phyloP scores from a whole-genome alignment of 1,140 invertebrate genomes.

The Drosophila novamexicana region DNA sequence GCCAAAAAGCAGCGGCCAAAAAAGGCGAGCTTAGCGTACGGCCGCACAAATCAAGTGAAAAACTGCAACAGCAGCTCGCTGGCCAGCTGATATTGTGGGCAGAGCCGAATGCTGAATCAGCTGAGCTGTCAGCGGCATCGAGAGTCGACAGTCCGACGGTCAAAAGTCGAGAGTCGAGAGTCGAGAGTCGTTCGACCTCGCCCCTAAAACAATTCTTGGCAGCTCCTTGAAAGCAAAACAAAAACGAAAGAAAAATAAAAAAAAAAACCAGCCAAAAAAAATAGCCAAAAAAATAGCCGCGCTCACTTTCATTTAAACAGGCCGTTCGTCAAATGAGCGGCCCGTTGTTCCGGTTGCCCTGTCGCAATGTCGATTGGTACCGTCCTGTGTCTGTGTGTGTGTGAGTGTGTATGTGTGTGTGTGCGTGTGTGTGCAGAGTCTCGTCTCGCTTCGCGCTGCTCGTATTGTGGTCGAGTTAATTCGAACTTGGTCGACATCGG shows the following conservation, averaged over 20 bases:
- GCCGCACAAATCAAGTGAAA: slow-evolving; percentile 45
- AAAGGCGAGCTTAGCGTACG: slow-evolving; percentile 23
- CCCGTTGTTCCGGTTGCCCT: slow-evolving; percentile 1
- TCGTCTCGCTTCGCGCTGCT: slow-evolving; percentile 46
- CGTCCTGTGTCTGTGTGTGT: neutral
- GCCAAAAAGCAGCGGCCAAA: neutral
- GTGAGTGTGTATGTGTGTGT: slow-evolving; percentile 2
- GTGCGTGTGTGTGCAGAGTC: slow-evolving; percentile 19
- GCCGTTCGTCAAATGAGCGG: slow-evolving; percentile 35
- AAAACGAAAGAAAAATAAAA: slow-evolving; percentile 11
- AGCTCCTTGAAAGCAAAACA: slow-evolving; percentile 8
- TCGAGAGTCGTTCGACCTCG: slow-evolving; percentile 17
- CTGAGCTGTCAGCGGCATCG: slow-evolving; percentile 16
- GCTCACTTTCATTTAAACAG: slow-evolving; percentile 47
- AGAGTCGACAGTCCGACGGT: slow-evolving; percentile 2
- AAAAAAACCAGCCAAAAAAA: neutral
- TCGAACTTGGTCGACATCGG: slow-evolving; percentile 57
- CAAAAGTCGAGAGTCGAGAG: slow-evolving; percentile 13
- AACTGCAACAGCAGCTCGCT: slow-evolving; percentile 24
- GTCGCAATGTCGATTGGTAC: neutral
- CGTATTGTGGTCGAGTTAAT: slow-evolving; percentile 75
- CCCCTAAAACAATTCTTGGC: slow-evolving; percentile 21
- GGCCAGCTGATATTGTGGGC: slow-evolving; percentile 29
- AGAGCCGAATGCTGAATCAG: slow-evolving; percentile 7
- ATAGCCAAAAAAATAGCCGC: neutral